Percentiles rank a stretch among this genome's conserved stretches.
Evolutionary conservation across 2,888 invertebrate genomes (phyloP).

Genomic region (Metacarcinus magister): DNA sequence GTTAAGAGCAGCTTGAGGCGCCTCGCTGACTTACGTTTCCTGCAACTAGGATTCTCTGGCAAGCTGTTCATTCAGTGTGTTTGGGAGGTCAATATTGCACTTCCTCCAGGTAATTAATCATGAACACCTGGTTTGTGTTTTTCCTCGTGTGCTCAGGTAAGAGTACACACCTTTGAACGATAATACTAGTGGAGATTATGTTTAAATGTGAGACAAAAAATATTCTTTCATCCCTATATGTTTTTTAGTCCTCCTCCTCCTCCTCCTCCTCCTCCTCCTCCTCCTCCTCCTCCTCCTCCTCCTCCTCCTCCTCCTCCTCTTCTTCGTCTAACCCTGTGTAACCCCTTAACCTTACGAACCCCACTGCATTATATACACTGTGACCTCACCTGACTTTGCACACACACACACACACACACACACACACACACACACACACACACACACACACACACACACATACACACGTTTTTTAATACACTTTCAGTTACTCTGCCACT

Average conservation of each 20-base stretch:
- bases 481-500: neutral
- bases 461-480: neutral
- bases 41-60: too few species aligned
- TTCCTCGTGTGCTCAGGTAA: too few species aligned
- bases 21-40: too few species aligned
- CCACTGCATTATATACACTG: neutral
- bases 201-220: neutral
- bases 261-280: neutral
- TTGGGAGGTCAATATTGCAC: too few species aligned
- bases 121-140: too few species aligned
- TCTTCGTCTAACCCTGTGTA: neutral
- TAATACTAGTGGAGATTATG: neutral
- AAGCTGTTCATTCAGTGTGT: too few species aligned
- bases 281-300: constrained; percentile 46
- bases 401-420: constrained; percentile 2
- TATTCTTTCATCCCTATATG: neutral
- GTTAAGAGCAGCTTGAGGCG: too few species aligned
- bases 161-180: too few species aligned
- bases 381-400: neutral
- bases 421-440: constrained; percentile 2
- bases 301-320: neutral
- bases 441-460: constrained; percentile 2
- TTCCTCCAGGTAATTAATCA: too few species aligned
- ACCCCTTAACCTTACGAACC: neutral
- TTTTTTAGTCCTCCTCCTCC: neutral